These are phyloP conservation scores for Cephus pygmeus DNA, from an alignment of 2,888 invertebrate species.

Conservation along the genomic window DNA sequence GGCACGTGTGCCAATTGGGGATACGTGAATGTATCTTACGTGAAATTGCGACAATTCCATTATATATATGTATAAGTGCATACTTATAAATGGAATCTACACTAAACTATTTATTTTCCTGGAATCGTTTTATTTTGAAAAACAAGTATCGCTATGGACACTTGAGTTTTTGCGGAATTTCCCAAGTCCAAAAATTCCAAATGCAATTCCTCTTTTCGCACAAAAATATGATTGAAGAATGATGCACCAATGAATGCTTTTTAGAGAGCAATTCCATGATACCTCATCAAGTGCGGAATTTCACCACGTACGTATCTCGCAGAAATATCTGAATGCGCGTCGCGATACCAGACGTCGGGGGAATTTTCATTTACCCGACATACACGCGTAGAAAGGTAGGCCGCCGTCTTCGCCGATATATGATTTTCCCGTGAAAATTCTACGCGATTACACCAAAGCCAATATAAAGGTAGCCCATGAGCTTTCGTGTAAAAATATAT, in stretches of 20 bases:
- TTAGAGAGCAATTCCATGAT: background rate
- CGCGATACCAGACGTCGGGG: background rate
- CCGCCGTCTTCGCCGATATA: background rate
- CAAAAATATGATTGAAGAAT: background rate
- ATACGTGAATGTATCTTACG: background rate
- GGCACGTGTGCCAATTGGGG: background rate
- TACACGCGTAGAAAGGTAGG: background rate
- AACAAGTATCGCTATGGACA: too few relatives aligned
- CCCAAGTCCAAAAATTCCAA: background rate
- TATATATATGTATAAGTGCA: too few relatives aligned
- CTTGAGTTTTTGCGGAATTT: too few relatives aligned
- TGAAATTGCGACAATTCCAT: too few relatives aligned
- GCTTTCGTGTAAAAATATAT: background rate
- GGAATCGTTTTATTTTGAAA: too few relatives aligned
- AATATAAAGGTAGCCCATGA: background rate
- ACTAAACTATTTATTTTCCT: background rate
- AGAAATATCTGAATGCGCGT: background rate
- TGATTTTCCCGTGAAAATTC: background rate
- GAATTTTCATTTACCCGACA: background rate
- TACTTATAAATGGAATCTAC: too few relatives aligned
- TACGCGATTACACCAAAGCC: background rate
- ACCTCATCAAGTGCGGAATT: background rate
- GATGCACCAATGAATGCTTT: background rate
- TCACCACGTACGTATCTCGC: background rate
- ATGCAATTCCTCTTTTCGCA: background rate